These are phyloP conservation scores for Mesitornis unicolor DNA, from an alignment of 2,113 vertebrate genomes.

Conservation along the genomic window DNA sequence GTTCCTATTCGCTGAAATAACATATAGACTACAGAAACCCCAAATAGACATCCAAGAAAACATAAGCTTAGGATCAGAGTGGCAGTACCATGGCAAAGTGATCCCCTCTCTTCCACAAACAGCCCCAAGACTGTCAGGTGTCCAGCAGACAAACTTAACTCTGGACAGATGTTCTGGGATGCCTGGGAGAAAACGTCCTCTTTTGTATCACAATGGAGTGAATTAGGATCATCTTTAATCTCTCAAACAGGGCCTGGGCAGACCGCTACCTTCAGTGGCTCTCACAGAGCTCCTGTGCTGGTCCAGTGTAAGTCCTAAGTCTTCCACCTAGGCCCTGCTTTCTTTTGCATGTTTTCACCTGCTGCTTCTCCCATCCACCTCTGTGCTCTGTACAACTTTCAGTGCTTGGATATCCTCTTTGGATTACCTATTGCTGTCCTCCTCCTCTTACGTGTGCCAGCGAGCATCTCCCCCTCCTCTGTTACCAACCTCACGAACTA, in stretches of 20 bases:
- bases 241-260: background rate
- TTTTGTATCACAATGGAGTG: background rate
- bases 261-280: background rate
- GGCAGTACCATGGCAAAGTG: background rate
- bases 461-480: background rate
- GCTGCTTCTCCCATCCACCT: background rate
- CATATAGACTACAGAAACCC: background rate
- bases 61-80: background rate
- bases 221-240: background rate
- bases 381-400: background rate
- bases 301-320: background rate
- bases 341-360: background rate
- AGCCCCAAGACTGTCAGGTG: background rate
- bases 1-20: background rate
- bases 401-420: background rate
- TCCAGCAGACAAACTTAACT: background rate
- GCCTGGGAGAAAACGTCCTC: background rate
- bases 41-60: background rate
- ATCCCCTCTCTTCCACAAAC: background rate
- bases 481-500: slow-evolving; percentile 15
- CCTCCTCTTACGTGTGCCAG: background rate
- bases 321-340: background rate
- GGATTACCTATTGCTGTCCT: background rate
- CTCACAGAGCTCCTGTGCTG: background rate
- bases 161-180: background rate